Evolutionary conservation across 1,140 invertebrate genomes (phyloP).

Genomic region (Hesperophylax magnus): DNA sequence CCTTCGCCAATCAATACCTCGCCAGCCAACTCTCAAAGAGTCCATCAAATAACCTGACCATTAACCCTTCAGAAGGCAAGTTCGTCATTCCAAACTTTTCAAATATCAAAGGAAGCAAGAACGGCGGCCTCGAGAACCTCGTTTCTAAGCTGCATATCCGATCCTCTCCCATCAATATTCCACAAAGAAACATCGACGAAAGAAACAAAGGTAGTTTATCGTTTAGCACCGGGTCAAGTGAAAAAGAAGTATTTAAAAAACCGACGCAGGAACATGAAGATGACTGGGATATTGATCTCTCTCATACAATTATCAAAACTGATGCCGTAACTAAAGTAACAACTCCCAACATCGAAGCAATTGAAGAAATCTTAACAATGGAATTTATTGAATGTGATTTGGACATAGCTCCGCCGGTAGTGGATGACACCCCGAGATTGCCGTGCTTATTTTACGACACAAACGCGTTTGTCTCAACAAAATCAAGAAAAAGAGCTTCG

Average conservation of each 20-base stretch:
- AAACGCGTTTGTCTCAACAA: neutral
- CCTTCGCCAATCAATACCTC: constrained; percentile 6
- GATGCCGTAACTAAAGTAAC: neutral
- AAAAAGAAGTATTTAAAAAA: neutral
- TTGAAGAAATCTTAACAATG: neutral
- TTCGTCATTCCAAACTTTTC: constrained; percentile 30
- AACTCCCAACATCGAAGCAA: neutral
- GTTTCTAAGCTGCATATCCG: constrained; percentile 23
- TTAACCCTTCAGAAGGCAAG: constrained; percentile 2
- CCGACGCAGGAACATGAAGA: neutral
- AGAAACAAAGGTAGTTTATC: neutral
- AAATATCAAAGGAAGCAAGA: constrained; percentile 9
- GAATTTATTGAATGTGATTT: constrained; percentile 18
- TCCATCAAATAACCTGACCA: constrained; percentile 1
- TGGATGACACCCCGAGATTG: neutral
- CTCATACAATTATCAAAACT: constrained; percentile 27
- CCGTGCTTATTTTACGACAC: constrained; percentile 17
- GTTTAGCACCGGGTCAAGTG: neutral
- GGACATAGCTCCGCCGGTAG: neutral
- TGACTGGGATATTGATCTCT: constrained; percentile 30
- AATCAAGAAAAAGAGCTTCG: constrained; percentile 1
- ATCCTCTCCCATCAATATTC: neutral
- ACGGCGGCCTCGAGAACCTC: constrained; percentile 8
- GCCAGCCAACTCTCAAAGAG: constrained; percentile 14
- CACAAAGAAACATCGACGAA: neutral